phyloP scores from a whole-genome alignment of 2,888 invertebrate genomes.

The Pyrocoelia pectoralis region DNA sequence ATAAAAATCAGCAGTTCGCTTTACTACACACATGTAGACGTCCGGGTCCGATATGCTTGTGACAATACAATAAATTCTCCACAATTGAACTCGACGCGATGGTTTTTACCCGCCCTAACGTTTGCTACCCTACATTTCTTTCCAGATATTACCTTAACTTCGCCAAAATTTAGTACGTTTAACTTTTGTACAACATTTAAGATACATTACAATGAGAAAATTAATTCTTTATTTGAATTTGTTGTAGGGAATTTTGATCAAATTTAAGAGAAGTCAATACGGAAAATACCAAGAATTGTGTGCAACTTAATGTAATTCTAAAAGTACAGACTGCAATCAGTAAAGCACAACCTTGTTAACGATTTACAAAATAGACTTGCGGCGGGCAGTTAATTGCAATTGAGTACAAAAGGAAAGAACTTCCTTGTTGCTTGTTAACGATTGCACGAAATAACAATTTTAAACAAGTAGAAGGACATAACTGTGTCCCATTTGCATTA shows the following conservation, averaged over 20 bases:
- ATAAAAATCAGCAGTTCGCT: conserved; percentile 43
- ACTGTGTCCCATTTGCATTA: no score
- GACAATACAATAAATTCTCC: conserved; percentile 44
- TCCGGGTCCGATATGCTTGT: conserved; percentile 40
- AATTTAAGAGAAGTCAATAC: not conserved
- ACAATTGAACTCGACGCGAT: conserved; percentile 42
- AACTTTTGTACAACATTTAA: not conserved
- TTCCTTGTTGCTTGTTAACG: no score
- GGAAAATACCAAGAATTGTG: not conserved
- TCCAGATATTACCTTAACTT: conserved; percentile 17
- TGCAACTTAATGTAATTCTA: not conserved
- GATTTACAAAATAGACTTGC: not conserved
- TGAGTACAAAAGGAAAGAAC: no score
- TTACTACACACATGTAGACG: conserved; percentile 41
- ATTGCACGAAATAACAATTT: no score
- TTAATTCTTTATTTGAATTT: not conserved
- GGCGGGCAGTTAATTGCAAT: no score
- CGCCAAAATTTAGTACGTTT: conserved; percentile 21
- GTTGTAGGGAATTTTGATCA: not conserved
- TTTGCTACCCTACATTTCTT: conserved; percentile 31
- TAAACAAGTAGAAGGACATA: no score
- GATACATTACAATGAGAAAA: no score
- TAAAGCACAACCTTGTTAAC: not conserved
- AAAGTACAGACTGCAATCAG: conserved; percentile 1
- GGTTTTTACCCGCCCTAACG: conserved; percentile 36